Evolutionary conservation across 2,113 vertebrate species (phyloP).

Genomic region (Pelobates fuscus): DNA sequence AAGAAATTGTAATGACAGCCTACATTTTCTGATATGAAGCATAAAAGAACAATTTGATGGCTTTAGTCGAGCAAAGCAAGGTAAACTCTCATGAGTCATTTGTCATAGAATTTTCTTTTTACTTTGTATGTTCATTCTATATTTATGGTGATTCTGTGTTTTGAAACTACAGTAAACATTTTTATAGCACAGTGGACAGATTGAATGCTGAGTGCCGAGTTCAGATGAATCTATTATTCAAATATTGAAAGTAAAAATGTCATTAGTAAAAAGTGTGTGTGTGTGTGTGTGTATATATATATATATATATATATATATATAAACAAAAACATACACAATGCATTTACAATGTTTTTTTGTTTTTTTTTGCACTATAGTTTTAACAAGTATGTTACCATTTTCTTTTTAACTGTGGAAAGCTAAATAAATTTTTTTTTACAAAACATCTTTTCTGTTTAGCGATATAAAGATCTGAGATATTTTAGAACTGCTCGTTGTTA

Average conservation of each 20-base stretch:
- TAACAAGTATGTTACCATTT: background rate
- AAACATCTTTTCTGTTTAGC: background rate
- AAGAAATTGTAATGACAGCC: conserved; percentile 10
- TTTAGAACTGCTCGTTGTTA: conserved; percentile 4
- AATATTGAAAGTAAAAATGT: conserved; percentile 14
- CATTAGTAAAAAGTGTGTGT: conserved; percentile 23
- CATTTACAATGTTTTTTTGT: too few species aligned
- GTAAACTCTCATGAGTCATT: conserved; percentile 12
- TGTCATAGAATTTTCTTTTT: conserved; percentile 19
- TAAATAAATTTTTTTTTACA: conserved; percentile 2
- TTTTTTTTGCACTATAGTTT: background rate
- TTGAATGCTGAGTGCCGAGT: conserved; percentile 18
- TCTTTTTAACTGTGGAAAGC: background rate
- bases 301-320: too few species aligned
- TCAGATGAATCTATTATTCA: conserved; percentile 36
- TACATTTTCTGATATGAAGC: conserved; percentile 6
- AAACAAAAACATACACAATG: too few species aligned
- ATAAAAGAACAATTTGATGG: conserved; percentile 21
- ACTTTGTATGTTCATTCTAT: background rate
- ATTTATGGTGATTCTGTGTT: conserved; percentile 10
- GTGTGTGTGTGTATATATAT: too few species aligned
- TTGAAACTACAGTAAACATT: conserved; percentile 2
- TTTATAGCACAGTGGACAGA: conserved; percentile 32
- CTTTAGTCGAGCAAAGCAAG: background rate
- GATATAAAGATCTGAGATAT: background rate